Conservation (phyloP, 1,140 invertebrate species). For the Leptopilina boulardi region DNA sequence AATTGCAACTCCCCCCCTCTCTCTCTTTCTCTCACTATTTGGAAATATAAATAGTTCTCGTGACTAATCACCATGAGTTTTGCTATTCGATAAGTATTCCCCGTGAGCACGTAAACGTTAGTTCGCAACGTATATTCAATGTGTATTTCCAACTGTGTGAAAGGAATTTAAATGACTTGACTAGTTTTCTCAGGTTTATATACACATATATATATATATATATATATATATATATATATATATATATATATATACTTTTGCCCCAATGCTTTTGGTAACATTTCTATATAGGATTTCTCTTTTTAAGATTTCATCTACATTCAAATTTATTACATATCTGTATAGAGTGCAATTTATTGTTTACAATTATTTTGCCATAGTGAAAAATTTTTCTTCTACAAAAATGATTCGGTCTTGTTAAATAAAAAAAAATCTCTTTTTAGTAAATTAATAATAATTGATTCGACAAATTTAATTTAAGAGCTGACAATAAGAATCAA, state of each 20-base stretch:
- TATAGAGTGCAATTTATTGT: not conserved
- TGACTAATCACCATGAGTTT: not conserved
- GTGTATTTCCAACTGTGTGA: not conserved
- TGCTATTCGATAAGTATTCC: conserved; percentile 5
- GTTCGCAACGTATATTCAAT: conserved; percentile 9
- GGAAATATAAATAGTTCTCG: not conserved
- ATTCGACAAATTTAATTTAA: not conserved
- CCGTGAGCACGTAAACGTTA: not conserved
- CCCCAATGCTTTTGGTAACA: not conserved
- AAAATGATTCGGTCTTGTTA: not conserved
- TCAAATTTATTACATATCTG: not conserved
- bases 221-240: no score
- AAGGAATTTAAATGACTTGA: not conserved
- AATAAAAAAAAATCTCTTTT: no score
- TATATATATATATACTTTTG: no score
- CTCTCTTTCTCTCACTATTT: no score
- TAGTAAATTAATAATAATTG: no score
- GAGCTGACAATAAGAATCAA: not conserved
- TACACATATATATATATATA: no score
- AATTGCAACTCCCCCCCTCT: not conserved
- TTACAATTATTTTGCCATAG: not conserved
- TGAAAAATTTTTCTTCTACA: not conserved
- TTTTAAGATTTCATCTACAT: not conserved
- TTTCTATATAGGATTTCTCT: not conserved
- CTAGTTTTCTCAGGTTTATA: not conserved